Base-by-base conservation (phyloP, 1,140 invertebrate species). In the Magallana ariakensis region DNA sequence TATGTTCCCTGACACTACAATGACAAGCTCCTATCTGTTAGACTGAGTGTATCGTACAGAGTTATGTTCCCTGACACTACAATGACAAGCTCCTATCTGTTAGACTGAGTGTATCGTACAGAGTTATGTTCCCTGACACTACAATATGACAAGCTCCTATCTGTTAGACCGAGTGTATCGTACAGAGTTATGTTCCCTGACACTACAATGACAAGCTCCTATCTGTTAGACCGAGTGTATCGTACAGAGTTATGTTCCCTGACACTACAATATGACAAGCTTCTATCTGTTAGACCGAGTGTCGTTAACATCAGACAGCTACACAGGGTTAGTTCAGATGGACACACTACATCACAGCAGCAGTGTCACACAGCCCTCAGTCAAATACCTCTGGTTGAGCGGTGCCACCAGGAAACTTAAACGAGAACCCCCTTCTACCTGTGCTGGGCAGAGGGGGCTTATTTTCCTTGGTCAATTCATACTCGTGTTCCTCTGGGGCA, bases 401-500 rank as follows among this genome's bases (percentile, higher is more conserved):
- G 19, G 19, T 70, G 66, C 66, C 33, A 70, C 66, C 66, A 70
- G 66, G 66, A 26, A 70, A 70, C 0, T 70, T 70, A 26, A 70
- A 70, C 3, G 19, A 19, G 15, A 70, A 70, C 10, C 22, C 19
- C 22, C 33, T 70, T 70, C 66, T 70, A 70, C 66, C 66, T 26
- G 22, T 70, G 33, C 66, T 70, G 22, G 66, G 66, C 11, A 70
- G 22, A 13, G 66, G 66, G 22, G 66, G 66, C 33, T 70, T 70
- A 26, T 70, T 70, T 70, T 70, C 66, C 66, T 70, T 70, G 66
- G 66, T 26, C 33, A 19, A 70, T 70, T 70, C 66, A 26, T 70
- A 70, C 66, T 70, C 66, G 13, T 70, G 66, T 33, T 70, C 66
- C 66, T 26, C 66, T 5, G 66, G 66, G 22, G 66, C 66, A 26